Evolutionary conservation across 2,113 vertebrate genomes (phyloP).

Genomic region (Anoura caudifer): DNA sequence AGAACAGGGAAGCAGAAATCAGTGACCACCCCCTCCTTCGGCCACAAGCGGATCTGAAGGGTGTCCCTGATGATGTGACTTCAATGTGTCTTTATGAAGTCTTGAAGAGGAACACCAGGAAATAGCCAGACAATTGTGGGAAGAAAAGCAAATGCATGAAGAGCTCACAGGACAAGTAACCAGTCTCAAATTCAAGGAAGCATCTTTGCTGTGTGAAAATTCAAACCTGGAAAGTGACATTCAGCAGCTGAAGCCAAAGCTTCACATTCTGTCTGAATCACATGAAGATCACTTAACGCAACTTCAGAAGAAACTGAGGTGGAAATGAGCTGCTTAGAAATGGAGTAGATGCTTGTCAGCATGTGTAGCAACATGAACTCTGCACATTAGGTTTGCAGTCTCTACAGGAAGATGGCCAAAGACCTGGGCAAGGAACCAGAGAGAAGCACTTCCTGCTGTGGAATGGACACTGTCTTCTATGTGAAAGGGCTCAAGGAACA

Average conservation of each 20-base stretch:
- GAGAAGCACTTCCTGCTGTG: neutral
- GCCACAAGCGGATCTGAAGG: neutral
- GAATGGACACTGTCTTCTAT: neutral
- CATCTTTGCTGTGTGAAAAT: neutral
- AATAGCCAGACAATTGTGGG: neutral
- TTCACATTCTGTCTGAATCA: neutral
- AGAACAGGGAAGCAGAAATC: neutral
- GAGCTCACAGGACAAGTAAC: neutral
- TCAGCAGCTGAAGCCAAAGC: neutral
- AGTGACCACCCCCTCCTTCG: neutral
- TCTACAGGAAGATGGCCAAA: neutral
- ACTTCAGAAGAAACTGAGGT: neutral
- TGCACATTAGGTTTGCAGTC: neutral
- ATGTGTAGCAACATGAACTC: neutral
- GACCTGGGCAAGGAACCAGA: neutral
- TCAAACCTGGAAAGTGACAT: neutral
- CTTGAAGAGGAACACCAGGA: neutral
- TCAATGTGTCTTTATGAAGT: neutral
- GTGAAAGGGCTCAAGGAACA: neutral
- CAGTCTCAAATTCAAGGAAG: neutral
- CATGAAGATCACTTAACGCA: rapidly evolving
- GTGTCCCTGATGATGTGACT: neutral
- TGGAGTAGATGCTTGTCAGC: neutral
- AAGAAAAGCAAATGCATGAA: neutral
- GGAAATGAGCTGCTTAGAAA: neutral